Evolutionary conservation across 2,888 invertebrate species (phyloP).

Genomic region (Pseudolycoriella hygida): DNA sequence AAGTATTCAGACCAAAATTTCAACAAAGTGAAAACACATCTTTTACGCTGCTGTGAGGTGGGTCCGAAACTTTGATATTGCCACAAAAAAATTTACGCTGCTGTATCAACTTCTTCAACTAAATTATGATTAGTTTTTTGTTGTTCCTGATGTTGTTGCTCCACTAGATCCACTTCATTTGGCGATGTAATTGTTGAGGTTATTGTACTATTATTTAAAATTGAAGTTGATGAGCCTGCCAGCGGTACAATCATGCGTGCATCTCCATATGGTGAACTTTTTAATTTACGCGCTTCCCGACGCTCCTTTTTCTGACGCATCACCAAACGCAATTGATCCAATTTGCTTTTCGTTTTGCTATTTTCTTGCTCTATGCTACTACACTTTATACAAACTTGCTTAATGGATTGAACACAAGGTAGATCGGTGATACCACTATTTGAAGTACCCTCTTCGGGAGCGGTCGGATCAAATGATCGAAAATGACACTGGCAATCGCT

Average conservation of each 20-base stretch:
- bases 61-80: too few relatives aligned
- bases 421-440: neutral
- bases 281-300: conserved; percentile 57
- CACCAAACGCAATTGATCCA: conserved; percentile 71
- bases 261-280: conserved; percentile 42
- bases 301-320: conserved; percentile 80
- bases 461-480: neutral
- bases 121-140: neutral
- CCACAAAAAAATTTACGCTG: neutral
- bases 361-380: conserved; percentile 44
- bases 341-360: conserved; percentile 65
- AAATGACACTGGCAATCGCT: neutral
- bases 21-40: too few relatives aligned
- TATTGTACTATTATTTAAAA: neutral
- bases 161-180: neutral
- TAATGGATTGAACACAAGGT: neutral
- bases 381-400: conserved; percentile 29
- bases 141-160: neutral
- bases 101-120: neutral
- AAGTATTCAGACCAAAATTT: too few relatives aligned
- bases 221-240: neutral
- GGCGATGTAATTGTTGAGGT: neutral
- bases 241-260: conserved; percentile 8
- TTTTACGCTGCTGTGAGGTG: too few relatives aligned
- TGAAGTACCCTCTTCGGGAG: neutral